Evolutionary conservation across 2,113 vertebrate species (phyloP).

Genomic region (Solea solea): DNA sequence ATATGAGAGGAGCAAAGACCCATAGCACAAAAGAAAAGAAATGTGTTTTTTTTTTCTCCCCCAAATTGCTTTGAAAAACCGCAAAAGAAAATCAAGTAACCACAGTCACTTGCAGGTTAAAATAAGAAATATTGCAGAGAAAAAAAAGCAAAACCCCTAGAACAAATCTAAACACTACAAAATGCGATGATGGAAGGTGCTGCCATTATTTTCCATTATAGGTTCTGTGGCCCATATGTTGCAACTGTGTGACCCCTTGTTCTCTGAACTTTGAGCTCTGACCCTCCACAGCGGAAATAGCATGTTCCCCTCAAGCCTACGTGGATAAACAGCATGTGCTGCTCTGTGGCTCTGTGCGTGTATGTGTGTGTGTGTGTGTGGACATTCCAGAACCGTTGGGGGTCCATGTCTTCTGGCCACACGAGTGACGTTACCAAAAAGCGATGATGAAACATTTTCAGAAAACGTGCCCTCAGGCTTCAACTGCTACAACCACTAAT

Average conservation of each 20-base stretch:
- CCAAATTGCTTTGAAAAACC: neutral
- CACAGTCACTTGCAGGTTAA: neutral
- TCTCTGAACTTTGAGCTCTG: constrained; percentile 60
- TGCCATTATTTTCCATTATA: constrained; percentile 27
- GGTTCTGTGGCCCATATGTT: constrained; percentile 50
- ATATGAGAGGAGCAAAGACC: neutral
- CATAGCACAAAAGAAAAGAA: neutral
- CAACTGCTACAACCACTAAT: constrained; percentile 12
- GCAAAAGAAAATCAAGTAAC: neutral
- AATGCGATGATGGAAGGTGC: neutral
- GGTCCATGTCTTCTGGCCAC: constrained; percentile 18
- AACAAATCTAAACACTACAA: neutral
- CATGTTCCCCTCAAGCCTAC: constrained; percentile 41
- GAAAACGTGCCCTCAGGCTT: constrained; percentile 20
- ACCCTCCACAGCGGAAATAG: constrained; percentile 63
- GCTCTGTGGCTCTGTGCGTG: neutral
- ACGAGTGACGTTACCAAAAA: constrained; percentile 42
- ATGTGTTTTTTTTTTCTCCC: neutral
- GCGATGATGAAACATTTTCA: constrained; percentile 26
- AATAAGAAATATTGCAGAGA: neutral
- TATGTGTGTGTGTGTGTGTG: constrained; percentile 3
- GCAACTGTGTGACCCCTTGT: constrained; percentile 56
- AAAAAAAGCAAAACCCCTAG: neutral
- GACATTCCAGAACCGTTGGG: constrained; percentile 25
- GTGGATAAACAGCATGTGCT: constrained; percentile 30